Evolutionary conservation across 2,797 vertebrate genomes (phyloP), one percentile per base, ranked within the genome.

Genomic region (Emydoidea blandingii): DNA sequence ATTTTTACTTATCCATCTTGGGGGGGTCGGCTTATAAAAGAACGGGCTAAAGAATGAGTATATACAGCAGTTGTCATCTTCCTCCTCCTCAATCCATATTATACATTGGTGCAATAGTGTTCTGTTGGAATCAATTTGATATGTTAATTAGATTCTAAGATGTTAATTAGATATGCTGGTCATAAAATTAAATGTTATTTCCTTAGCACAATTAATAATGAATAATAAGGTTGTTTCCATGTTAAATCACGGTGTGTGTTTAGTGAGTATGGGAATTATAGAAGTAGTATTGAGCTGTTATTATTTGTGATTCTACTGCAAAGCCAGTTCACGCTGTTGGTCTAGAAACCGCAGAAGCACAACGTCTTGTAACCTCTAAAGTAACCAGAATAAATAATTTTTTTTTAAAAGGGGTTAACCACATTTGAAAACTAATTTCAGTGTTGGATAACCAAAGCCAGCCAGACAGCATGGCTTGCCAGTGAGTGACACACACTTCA

Each of bases 331-430:
- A 91, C 57, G 89, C 81, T 78, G 81, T 15, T 80, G 65, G 74
- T 76, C 65, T 88, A 91, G 29, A 62, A 85, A 91, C 57, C 86
- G 90, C 47, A 94, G 76, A 85, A 81, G 87, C 52, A 95, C 79
- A 95, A 72, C 25, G 54, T 54, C 83, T 54, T 54, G 23, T 54
- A 93, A 90, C 57, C 50, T 85, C 34, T 44, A 81, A 95, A 91
- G 31, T 65, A 85, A 53, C 53, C 81, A 90, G 83, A 92, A 90
- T 82, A 96, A 83, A 92, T 87, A 90, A 92, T 16, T 62, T 96
- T 94, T 94, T 96, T 87, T 90, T 21, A 23, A 88, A 92, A 44
- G 89, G 54, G 78, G 93, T 81, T 78, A 79, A 86, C 12, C 56
- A 92, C 93, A 89, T 86, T 83, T 92, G 79, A 95, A 87, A 57